These are phyloP conservation scores for Lucinisca nassula DNA, from an alignment of 2,888 invertebrate genomes.

Conservation along the genomic window DNA sequence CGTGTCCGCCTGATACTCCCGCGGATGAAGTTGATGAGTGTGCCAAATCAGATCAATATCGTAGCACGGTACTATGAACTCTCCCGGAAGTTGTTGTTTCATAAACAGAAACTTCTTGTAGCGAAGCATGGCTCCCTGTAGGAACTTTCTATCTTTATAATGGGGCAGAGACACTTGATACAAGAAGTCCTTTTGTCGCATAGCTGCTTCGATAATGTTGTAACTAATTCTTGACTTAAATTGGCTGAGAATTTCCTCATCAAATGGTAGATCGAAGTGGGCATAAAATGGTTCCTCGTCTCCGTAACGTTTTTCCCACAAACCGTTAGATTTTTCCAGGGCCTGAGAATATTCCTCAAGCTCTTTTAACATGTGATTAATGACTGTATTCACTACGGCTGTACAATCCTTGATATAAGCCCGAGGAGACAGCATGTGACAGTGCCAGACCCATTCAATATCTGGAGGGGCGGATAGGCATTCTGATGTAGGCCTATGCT, in stretches of 20 bases:
- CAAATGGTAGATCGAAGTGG: slow-evolving; percentile 13
- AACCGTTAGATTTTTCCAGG: slow-evolving; percentile 33
- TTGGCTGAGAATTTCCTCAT: neutral
- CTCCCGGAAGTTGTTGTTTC: slow-evolving; percentile 86
- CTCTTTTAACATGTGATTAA: slow-evolving; percentile 87
- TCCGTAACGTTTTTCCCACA: slow-evolving; percentile 77
- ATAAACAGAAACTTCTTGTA: slow-evolving; percentile 88
- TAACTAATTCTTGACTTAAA: slow-evolving; percentile 78
- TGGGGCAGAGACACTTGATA: slow-evolving; percentile 89
- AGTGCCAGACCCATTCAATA: slow-evolving; percentile 89
- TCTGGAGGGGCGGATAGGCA: slow-evolving; percentile 88
- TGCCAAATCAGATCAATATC: slow-evolving; percentile 89
- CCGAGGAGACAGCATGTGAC: slow-evolving; percentile 86
- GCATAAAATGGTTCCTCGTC: slow-evolving; percentile 71
- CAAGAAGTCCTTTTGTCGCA: slow-evolving; percentile 88
- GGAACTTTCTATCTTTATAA: slow-evolving; percentile 87
- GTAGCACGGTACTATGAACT: slow-evolving; percentile 89
- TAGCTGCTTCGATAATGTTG: slow-evolving; percentile 87
- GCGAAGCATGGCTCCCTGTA: slow-evolving; percentile 86
- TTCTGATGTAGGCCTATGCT: slow-evolving; percentile 74
- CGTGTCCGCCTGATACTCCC: slow-evolving; percentile 79
- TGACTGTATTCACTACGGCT: slow-evolving; percentile 76
- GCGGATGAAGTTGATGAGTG: slow-evolving; percentile 88
- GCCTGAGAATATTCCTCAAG: slow-evolving; percentile 72
- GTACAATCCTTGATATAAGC: slow-evolving; percentile 81